Percentiles rank a stretch among this genome's conserved stretches.
phyloP scores from a whole-genome alignment of 1,140 invertebrate species.

The Brachionus paranguensis region DNA sequence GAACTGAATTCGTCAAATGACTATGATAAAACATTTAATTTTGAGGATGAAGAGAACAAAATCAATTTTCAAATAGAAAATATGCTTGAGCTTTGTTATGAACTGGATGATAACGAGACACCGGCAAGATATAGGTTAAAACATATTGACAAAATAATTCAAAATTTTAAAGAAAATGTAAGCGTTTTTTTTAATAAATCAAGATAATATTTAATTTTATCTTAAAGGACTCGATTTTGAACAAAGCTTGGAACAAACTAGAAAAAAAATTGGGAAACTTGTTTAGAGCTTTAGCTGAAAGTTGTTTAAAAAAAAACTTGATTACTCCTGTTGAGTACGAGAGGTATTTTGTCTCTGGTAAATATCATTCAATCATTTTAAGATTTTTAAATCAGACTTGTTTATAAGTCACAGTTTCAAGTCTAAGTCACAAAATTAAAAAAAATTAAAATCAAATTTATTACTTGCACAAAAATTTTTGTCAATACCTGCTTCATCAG shows the following conservation, averaged over 20 bases:
- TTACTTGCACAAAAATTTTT: too few species aligned
- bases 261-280: not conserved
- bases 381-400: too few species aligned
- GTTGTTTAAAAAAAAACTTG: conserved; percentile 3
- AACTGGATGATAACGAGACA: conserved; percentile 17
- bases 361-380: too few species aligned
- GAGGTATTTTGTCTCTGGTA: not conserved
- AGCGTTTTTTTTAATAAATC: not conserved
- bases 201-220: too few species aligned
- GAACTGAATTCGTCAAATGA: not conserved
- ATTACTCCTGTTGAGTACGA: not conserved
- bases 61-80: not conserved
- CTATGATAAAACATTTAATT: not conserved
- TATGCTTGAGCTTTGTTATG: conserved; percentile 14
- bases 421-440: too few species aligned
- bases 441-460: too few species aligned
- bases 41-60: not conserved
- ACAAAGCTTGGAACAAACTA: not conserved
- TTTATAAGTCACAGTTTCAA: too few species aligned
- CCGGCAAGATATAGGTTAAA: conserved; percentile 10
- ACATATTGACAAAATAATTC: conserved; percentile 7
- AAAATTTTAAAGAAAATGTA: not conserved
- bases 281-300: not conserved
- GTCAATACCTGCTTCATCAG: too few species aligned
- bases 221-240: not conserved